These are phyloP conservation scores for Ceuthmochares aereus DNA, from an alignment of 2,113 vertebrate species.

Conservation along the genomic window DNA sequence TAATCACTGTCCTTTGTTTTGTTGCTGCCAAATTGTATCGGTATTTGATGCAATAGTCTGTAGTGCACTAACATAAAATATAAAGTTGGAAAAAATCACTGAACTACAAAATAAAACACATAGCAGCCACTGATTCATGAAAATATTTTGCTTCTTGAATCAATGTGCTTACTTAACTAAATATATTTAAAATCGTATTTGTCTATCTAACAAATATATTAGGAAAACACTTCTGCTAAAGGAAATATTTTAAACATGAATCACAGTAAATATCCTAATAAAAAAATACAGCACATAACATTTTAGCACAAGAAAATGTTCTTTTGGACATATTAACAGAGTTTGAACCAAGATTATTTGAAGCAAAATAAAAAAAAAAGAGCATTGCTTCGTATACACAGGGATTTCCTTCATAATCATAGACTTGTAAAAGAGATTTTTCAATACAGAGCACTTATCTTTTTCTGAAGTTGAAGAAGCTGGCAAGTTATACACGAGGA, in stretches of 20 bases:
- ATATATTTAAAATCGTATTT: not conserved
- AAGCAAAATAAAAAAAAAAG: not conserved
- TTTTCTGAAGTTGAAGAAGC: not conserved
- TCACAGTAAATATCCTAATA: not conserved
- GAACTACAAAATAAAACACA: not conserved
- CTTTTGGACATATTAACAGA: accelerated
- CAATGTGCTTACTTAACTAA: not conserved
- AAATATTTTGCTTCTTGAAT: not conserved
- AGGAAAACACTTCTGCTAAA: not conserved
- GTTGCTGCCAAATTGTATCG: not conserved
- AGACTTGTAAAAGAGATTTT: not conserved
- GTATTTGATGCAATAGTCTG: not conserved
- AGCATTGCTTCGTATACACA: accelerated
- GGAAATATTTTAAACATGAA: not conserved
- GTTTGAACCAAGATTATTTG: not conserved
- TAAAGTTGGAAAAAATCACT: not conserved
- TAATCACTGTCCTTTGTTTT: not conserved
- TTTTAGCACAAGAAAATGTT: not conserved
- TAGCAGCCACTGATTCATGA: not conserved
- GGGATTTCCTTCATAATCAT: not conserved
- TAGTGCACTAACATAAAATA: not conserved
- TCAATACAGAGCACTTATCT: accelerated
- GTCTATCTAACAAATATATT: not conserved
- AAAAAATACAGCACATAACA: not conserved
- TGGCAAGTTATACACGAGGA: not conserved